Base-by-base conservation (phyloP, 2,888 invertebrate species). In the Tiphia femorata region DNA sequence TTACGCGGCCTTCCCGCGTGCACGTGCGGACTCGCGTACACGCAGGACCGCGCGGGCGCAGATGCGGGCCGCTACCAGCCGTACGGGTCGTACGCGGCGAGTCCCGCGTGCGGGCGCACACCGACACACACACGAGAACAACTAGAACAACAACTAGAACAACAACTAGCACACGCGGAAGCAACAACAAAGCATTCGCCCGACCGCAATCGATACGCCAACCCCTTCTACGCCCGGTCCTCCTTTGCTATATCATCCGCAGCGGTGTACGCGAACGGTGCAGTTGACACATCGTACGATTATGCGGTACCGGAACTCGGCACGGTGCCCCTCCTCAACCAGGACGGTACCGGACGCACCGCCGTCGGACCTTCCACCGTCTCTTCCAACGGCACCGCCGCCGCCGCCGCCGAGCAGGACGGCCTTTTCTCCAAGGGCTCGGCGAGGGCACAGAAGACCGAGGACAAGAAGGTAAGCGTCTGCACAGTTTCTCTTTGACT, bases 271-370 rank as follows among this genome's bases (percentile, higher is more conserved):
- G 81, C 81, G 66, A 82, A 82, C 65, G 82, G 81, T 72, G 79
- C 75, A 67, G 77, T 81, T 72, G 82, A 92, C 82, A 88, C 89
- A 65, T 88, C 89, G 68, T 92, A 92, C 84, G 92, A 92, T 83
- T 93, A 92, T 84, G 92, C 92, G 52, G 90, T 92, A 63, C 93
- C 92, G 14, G 92, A 92, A 84, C 85, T 90, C 71, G 89, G 91
- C 64, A 90, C 89, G 1, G 87, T 90, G 66, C 91, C 91, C 54
- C 82, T 92, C 58, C 83, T 92, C 66, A 86, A 87, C 49, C 85
- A 86, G 58, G 85, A 86, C 51, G 84, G 84, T 53, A 83, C 79
- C 55, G 82, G 75, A 50, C 75, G 61, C 58, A 69, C 64, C 19
- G 51, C 63, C 56, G n/a, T n/a, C n/a, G 70, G 54, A 42, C 78